Evolutionary conservation across 92 coral and sea anemone genomes (phyloP), one percentile per base, ranked within the genome.

Genomic region (Metridium senile): DNA sequence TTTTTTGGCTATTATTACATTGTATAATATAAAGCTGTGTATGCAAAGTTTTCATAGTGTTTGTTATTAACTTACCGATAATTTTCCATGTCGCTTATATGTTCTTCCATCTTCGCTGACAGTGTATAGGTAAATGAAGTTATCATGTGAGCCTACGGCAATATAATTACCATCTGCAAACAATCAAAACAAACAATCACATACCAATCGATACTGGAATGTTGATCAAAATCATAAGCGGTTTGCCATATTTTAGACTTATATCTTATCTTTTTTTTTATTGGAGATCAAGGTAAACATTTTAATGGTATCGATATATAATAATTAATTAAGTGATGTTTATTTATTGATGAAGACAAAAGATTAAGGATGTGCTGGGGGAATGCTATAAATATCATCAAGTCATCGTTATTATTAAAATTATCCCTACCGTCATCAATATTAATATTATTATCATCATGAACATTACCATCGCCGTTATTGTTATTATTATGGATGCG

Each of bases 131-230:
- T 90, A 90, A 29, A 90, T 90, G 66, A 75, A 83, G 87, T 90
- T 90, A 54, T 90, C 95, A 62, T 90, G 95, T 30, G 89, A 82
- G 62, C 95, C 95, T 75, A 90, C 79, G 0, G 95, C 95, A 28
- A 90, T 84, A 71, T 71, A 83, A 29, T 84, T 78, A 13, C 95
- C 91, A 70, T 90, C 95, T 90, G 71, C 25, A 77, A 56, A 39
- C 13, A 39, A 68, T 32, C 26, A 30, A 34, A 52, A 27, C 51
- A 45, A n/a, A n/a, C n/a, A n/a, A n/a, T n/a, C n/a, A n/a, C n/a
- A n/a, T n/a, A n/a, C n/a, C n/a, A n/a, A n/a, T n/a, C n/a, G n/a
- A n/a, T n/a, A n/a, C n/a, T n/a, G n/a, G n/a, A n/a, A 39, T 13
- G 13, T 39, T 39, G 49, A 39, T 39, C n/a, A n/a, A n/a, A n/a